Conservation (phyloP, 2,113 vertebrate genomes). For the Canis aureus region DNA sequence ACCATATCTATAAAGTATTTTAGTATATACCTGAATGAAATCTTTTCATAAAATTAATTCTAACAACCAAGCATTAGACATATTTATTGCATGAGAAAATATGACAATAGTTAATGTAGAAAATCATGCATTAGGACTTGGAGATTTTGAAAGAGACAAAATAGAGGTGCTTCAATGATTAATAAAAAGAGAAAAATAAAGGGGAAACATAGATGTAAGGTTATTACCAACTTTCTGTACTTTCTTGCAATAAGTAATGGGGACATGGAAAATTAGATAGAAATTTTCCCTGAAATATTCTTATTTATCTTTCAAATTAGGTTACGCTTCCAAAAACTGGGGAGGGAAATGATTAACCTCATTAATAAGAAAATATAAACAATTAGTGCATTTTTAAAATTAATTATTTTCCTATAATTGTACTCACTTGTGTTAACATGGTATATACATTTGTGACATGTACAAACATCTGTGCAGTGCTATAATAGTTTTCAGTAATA, state of each 20-base stretch:
- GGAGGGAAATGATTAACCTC: neutral
- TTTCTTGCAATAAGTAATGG: neutral
- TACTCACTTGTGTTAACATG: neutral
- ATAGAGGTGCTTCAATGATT: neutral
- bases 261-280: neutral
- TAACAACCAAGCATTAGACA: neutral
- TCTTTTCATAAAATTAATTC: neutral
- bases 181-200: neutral
- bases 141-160: neutral
- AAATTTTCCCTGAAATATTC: neutral
- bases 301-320: neutral
- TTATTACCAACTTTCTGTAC: neutral
- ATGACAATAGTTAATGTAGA: neutral
- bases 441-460: neutral
- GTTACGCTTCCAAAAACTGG: neutral
- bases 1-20: neutral
- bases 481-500: neutral
- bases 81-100: neutral
- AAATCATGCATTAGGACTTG: neutral
- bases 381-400: neutral
- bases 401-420: neutral
- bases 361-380: neutral
- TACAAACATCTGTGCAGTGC: neutral
- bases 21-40: neutral
- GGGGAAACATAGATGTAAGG: neutral